Percentiles rank a stretch among this genome's conserved stretches.
Conservation (phyloP, 2,888 invertebrate genomes). For the Trissolcus brochymenae region DNA sequence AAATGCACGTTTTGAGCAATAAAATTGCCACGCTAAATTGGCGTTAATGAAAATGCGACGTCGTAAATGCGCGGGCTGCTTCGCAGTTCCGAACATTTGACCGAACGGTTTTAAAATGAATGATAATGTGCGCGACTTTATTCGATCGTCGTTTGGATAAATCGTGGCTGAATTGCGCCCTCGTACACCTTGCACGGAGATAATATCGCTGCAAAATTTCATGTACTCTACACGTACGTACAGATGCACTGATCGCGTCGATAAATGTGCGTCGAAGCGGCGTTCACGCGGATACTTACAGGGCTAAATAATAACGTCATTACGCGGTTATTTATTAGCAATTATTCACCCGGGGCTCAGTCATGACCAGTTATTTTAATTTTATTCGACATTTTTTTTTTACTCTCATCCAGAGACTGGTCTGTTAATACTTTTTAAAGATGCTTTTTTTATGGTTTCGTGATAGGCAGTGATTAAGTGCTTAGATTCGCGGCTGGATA, state of each 20-base stretch:
- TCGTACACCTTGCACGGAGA: conserved; percentile 23
- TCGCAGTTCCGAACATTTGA: conserved; percentile 14
- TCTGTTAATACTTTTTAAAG: too few relatives aligned
- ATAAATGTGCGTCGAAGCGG: conserved; percentile 31
- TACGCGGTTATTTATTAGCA: conserved; percentile 34
- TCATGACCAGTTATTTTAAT: conserved; percentile 1
- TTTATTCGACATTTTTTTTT: background rate
- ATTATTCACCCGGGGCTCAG: conserved; percentile 7
- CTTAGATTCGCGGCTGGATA: too few relatives aligned
- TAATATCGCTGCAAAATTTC: conserved; percentile 49
- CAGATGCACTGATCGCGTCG: conserved; percentile 50
- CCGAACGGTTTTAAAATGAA: conserved; percentile 33
- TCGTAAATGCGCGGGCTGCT: background rate
- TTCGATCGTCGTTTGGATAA: conserved; percentile 6
- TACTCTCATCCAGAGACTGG: too few relatives aligned
- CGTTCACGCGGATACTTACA: conserved; percentile 35
- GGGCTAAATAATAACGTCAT: conserved; percentile 45
- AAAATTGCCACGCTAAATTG: conserved; percentile 26
- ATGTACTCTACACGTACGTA: conserved; percentile 36
- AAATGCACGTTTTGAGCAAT: conserved; percentile 14
- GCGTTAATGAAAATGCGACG: conserved; percentile 27
- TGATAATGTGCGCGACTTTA: conserved; percentile 16
- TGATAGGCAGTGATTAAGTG: too few relatives aligned
- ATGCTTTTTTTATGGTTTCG: too few relatives aligned
- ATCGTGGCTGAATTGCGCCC: conserved; percentile 22